Base-by-base conservation (phyloP, 37 sponge, comb jelly and placozoan genomes). In the Halisarca cf. caerulea region DNA sequence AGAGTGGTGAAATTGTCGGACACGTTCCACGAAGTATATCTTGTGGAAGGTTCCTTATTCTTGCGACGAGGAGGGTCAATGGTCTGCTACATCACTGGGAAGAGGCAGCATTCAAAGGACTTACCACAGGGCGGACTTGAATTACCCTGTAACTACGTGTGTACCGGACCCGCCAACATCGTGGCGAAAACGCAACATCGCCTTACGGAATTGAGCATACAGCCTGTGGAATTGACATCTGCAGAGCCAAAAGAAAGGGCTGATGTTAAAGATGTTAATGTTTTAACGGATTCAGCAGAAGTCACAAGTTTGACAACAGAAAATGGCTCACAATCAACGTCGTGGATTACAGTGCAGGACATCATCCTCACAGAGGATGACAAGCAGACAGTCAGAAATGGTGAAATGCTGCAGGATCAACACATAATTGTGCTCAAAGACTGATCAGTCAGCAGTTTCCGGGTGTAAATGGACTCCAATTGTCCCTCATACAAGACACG, bases 21-120 rank as follows among this genome's bases (percentile, higher is more conserved):
- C 82, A 80, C 47, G 88, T 82, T 37, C 82, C 66, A 9, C 54
- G 75, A 36, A 82, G 59, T 62, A 77, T 82, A 8, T 82, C 78
- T n/a, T 40, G 53, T 28, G 33, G 57, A 40, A 82, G 83, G 78
- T 82, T 64, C 9, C 21, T 82, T 17, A 82, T 75, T 59, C 39
- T 71, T 20, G 27, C 2, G 37, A 2, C 33, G 66, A 36, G 83
- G 83, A 15, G 83, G 74, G 14, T 58, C 35, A 3, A 84, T 84
- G n/a, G 35, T 21, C 72, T 42, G 53, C 32, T 42, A 1, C 18
- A 51, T 84, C 7, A 84, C 73, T 44, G 73, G 33, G 27, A 8
- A 3, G 35, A 84, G 84, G 54, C 40, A 42, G 36, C 35, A 54
- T 25, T 84, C 74, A 44, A 14, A 40, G 28, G 84, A 84, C 45